These are phyloP conservation scores for Odontocolon sp. DNA, from an alignment of 2,888 invertebrate genomes.

Conservation along the genomic window DNA sequence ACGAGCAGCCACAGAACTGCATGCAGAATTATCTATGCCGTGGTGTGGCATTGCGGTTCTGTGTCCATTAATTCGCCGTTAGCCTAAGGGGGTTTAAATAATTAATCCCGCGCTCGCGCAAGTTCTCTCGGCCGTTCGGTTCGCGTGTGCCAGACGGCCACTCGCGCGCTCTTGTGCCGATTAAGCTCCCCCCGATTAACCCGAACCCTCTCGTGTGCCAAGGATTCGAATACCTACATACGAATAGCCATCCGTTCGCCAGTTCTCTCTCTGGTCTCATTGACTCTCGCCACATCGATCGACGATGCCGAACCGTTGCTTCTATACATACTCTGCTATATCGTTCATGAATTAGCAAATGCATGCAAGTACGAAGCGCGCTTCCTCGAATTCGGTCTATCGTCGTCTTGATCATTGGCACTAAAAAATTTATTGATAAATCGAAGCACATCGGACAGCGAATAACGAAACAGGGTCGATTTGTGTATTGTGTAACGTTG, in stretches of 20 bases:
- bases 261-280: constrained; percentile 40
- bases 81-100: constrained; percentile 75
- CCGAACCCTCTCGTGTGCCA: constrained; percentile 43
- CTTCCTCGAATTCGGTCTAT: neutral
- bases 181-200: constrained; percentile 55
- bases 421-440: no score
- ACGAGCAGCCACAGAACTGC: constrained; percentile 66
- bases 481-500: no score
- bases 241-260: neutral
- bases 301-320: constrained; percentile 31
- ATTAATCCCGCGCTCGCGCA: constrained; percentile 70
- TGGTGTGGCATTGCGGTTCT: constrained; percentile 72
- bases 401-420: constrained; percentile 36
- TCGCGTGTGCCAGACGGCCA: neutral
- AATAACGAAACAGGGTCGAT: no score
- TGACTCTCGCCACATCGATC: constrained; percentile 44
- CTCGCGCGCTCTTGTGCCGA: constrained; percentile 45
- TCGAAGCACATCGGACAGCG: no score
- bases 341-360: constrained; percentile 46
- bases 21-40: constrained; percentile 74
- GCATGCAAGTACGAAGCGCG: neutral
- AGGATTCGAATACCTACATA: constrained; percentile 27
- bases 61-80: constrained; percentile 76
- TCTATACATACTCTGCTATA: constrained; percentile 7
- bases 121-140: constrained; percentile 45